Evolutionary conservation across 2,797 vertebrate genomes (phyloP).

Genomic region (Valencia hispanica): DNA sequence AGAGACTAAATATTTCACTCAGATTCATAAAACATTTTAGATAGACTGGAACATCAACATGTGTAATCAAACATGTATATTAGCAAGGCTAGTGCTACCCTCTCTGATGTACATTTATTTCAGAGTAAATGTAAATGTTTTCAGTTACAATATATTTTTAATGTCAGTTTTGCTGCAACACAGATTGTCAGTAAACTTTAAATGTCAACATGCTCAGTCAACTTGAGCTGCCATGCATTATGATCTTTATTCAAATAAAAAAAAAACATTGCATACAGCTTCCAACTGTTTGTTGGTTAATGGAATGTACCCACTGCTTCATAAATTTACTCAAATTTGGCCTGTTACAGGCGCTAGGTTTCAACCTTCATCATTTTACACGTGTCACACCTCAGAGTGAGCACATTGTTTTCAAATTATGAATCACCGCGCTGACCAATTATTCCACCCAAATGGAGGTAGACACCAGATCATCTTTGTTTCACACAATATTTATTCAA

Average conservation of each 20-base stretch:
- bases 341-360: background rate
- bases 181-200: background rate
- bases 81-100: too few relatives aligned
- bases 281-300: background rate
- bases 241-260: background rate
- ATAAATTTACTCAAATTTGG: background rate
- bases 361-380: constrained; percentile 36
- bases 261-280: background rate
- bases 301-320: background rate
- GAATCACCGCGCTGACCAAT: constrained; percentile 44
- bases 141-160: too few relatives aligned
- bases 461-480: constrained; percentile 29
- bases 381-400: constrained; percentile 4
- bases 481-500: constrained; percentile 33
- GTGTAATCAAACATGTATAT: background rate
- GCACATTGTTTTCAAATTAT: constrained; percentile 41
- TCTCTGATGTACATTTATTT: too few relatives aligned
- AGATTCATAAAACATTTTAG: background rate
- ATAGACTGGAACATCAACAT: background rate
- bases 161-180: too few relatives aligned
- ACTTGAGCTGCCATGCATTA: background rate
- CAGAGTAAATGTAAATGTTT: too few relatives aligned
- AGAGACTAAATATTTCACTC: background rate
- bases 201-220: background rate
- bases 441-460: constrained; percentile 24